Evolutionary conservation across 2,113 vertebrate species (phyloP).

Genomic region (Embiotoca jacksoni): DNA sequence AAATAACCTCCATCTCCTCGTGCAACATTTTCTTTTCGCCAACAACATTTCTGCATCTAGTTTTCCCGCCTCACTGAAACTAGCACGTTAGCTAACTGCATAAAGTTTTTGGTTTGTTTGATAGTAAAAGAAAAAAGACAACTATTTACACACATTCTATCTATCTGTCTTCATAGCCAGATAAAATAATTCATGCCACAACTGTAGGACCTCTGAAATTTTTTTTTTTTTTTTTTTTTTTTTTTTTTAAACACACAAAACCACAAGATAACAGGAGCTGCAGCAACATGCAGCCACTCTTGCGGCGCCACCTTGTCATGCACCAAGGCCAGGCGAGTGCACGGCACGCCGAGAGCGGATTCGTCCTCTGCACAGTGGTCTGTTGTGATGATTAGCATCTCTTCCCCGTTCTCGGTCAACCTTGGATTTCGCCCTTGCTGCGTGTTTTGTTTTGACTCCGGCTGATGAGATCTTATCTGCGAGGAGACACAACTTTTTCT

Average conservation of each 20-base stretch:
- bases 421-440: conserved; percentile 9
- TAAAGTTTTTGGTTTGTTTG: neutral
- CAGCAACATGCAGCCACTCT: neutral
- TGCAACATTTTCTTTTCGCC: too few relatives aligned
- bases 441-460: conserved; percentile 72
- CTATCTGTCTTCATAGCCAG: too few relatives aligned
- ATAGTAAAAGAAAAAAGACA: neutral
- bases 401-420: conserved; percentile 6
- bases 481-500: conserved; percentile 53
- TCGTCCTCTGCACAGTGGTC: neutral
- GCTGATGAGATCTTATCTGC: conserved; percentile 56
- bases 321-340: neutral
- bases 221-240: too few relatives aligned
- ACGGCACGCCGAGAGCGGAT: neutral
- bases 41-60: too few relatives aligned
- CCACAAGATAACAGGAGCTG: conserved; percentile 12
- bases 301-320: neutral
- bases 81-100: neutral
- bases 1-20: too few relatives aligned
- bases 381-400: conserved; percentile 38
- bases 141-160: too few relatives aligned
- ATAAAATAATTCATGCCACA: conserved; percentile 7
- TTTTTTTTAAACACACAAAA: neutral
- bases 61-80: neutral
- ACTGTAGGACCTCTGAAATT: neutral